A percentile compares a stretch with the other conserved stretches of the same genome.
Conservation (phyloP, 2,888 invertebrate species). For the Icerya purchasi region DNA sequence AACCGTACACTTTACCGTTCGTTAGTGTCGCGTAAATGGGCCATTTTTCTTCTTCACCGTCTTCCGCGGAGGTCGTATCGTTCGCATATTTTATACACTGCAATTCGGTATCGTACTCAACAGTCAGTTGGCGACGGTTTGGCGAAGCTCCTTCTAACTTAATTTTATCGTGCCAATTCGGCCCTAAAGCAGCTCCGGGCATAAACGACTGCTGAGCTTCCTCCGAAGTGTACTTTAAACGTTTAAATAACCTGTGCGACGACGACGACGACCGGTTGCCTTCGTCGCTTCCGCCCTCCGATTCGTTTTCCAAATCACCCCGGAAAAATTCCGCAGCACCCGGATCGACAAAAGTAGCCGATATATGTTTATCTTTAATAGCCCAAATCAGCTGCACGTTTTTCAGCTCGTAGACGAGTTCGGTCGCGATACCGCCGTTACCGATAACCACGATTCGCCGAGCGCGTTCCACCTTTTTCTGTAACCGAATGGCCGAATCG, state of each 20-base stretch:
- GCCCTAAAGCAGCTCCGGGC: constrained; percentile 79
- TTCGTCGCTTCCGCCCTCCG: constrained; percentile 26
- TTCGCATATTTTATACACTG: no score
- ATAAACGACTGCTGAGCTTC: constrained; percentile 22
- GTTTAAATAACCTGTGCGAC: neutral
- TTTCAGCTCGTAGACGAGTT: constrained; percentile 70
- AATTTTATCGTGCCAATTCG: constrained; percentile 75
- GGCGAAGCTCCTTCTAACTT: constrained; percentile 32
- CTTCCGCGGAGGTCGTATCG: constrained; percentile 17
- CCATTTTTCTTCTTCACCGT: constrained; percentile 29
- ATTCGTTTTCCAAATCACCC: constrained; percentile 19
- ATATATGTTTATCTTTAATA: constrained; percentile 76
- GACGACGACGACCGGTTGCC: neutral
- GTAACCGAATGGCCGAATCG: constrained; percentile 67
- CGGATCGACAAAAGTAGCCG: constrained; percentile 84
- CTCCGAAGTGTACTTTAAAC: neutral
- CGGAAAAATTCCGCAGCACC: constrained; percentile 89
- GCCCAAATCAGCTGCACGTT: constrained; percentile 79
- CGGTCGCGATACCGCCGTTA: constrained; percentile 97
- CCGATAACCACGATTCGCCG: constrained; percentile 66
- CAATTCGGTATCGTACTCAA: constrained; percentile 29
- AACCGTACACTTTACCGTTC: constrained; percentile 45
- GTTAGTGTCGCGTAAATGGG: constrained; percentile 50
- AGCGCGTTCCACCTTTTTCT: constrained; percentile 42
- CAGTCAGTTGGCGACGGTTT: constrained; percentile 26